phyloP scores from a whole-genome alignment of 2,113 vertebrate genomes.

The Amphiprion ocellaris region DNA sequence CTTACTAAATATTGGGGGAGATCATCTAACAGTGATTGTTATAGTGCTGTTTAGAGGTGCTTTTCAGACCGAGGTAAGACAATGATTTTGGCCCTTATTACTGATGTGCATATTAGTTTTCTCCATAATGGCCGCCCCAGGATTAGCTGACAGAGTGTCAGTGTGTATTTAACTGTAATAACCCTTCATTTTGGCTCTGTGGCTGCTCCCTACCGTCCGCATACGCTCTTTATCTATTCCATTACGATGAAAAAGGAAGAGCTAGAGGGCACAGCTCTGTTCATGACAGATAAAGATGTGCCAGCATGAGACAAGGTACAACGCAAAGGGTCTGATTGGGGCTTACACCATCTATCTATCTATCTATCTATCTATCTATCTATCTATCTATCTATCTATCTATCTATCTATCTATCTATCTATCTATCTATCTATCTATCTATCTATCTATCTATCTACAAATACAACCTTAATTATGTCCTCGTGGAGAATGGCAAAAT shows the following conservation, averaged over 20 bases:
- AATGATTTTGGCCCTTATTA: constrained; percentile 63
- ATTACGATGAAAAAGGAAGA: constrained; percentile 55
- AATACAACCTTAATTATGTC: too few species aligned
- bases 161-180: constrained; percentile 73
- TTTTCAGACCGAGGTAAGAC: constrained; percentile 47
- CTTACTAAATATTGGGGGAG: constrained; percentile 2
- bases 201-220: constrained; percentile 36
- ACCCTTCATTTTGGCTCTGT: constrained; percentile 66
- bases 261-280: constrained; percentile 35
- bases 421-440: background rate
- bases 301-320: constrained; percentile 31
- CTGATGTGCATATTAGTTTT: constrained; percentile 63
- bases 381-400: background rate
- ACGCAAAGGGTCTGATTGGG: constrained; percentile 36
- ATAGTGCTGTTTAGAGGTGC: constrained; percentile 42
- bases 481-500: too few species aligned
- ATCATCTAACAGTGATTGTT: constrained; percentile 37
- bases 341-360: background rate
- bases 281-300: constrained; percentile 39
- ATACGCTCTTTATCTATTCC: constrained; percentile 56
- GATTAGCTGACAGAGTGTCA: constrained; percentile 68
- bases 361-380: background rate
- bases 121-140: constrained; percentile 55
- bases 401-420: background rate
- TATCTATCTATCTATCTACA: background rate